A percentile compares a stretch with the other conserved stretches of the same genome.
phyloP scores from a whole-genome alignment of 2,888 invertebrate species.

The Apamea crenata region DNA sequence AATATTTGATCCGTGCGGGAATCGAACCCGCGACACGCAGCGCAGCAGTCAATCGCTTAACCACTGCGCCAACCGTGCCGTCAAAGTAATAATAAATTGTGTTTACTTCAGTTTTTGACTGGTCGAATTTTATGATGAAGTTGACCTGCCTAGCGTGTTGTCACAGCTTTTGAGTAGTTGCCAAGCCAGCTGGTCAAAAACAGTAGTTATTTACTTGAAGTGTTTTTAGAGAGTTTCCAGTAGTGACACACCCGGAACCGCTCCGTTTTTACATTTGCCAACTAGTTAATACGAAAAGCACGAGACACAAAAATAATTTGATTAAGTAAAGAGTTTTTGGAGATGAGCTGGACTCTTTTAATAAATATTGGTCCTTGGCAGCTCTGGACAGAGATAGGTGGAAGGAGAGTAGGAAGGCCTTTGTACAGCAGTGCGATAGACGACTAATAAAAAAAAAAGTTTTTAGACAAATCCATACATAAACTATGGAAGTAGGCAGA shows the following conservation, averaged over 20 bases:
- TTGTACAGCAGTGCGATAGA: too few relatives aligned
- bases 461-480: not conserved
- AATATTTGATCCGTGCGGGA: too few relatives aligned
- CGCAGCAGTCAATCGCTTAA: too few relatives aligned
- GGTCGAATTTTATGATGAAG: not conserved
- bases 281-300: not conserved
- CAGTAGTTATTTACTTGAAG: not conserved
- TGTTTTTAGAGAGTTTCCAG: not conserved
- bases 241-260: not conserved
- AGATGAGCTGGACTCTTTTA: too few relatives aligned
- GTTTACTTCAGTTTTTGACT: not conserved
- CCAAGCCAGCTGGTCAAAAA: slow-evolving; percentile 6
- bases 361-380: too few relatives aligned
- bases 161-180: slow-evolving; percentile 9
- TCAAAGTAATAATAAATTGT: too few relatives aligned
- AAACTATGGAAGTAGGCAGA: not conserved
- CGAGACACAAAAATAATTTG: not conserved
- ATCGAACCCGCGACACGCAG: too few relatives aligned
- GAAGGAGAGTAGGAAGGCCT: too few relatives aligned
- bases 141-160: not conserved
- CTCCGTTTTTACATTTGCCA: not conserved
- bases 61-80: too few relatives aligned
- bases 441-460: too few relatives aligned
- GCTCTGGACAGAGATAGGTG: too few relatives aligned
- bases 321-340: not conserved